Percentiles rank a stretch among this genome's conserved stretches.
phyloP scores from a whole-genome alignment of 2,113 vertebrate genomes.

The Corythaeola cristata region DNA sequence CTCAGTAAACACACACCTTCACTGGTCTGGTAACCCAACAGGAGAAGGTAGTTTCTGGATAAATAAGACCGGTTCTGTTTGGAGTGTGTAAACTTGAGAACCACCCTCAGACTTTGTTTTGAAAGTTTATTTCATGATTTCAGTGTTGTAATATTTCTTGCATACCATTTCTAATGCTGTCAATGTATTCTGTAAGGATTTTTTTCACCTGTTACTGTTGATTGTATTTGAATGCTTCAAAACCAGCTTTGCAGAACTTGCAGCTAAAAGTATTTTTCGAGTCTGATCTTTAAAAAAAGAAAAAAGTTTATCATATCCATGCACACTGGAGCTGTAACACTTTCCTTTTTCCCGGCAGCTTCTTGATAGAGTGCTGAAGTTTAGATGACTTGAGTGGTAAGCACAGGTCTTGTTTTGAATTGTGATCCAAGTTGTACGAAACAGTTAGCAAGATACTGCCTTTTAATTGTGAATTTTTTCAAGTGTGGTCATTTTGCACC shows the following conservation, averaged over 20 bases:
- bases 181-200: not conserved
- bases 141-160: not conserved
- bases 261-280: constrained; percentile 62
- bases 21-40: fast-evolving
- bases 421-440: constrained; percentile 19
- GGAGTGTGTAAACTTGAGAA: not conserved
- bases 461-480: constrained; percentile 42
- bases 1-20: not conserved
- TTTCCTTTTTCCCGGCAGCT: not conserved
- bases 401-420: not conserved
- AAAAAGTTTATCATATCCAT: not conserved
- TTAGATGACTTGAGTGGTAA: not conserved
- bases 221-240: constrained; percentile 12
- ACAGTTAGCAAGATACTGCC: not conserved
- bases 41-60: not conserved
- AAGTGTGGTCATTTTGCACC: constrained; percentile 56
- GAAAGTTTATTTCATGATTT: not conserved
- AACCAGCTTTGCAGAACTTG: constrained; percentile 8
- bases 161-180: not conserved
- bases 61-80: not conserved
- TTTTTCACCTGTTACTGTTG: constrained; percentile 11
- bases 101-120: not conserved
- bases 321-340: not conserved
- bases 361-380: constrained; percentile 20
- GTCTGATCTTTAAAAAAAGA: not conserved